Percentiles rank a stretch among this genome's conserved stretches.
Evolutionary conservation across 2,888 invertebrate species (phyloP).

Genomic region (Leptura quadrifasciata): DNA sequence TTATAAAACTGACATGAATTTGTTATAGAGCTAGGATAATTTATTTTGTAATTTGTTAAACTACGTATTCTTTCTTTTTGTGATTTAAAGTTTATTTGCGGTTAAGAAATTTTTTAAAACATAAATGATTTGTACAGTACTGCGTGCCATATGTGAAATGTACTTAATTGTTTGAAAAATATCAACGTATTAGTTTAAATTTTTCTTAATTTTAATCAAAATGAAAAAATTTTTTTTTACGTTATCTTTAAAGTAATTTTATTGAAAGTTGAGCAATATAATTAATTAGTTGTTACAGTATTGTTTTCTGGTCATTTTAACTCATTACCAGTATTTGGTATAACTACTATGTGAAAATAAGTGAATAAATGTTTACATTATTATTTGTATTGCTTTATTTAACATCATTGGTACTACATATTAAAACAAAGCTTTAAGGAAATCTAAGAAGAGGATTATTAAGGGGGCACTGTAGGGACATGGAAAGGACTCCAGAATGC

Average conservation of each 20-base stretch:
- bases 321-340: constrained; percentile 26
- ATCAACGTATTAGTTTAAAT: constrained; percentile 33
- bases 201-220: constrained; percentile 12
- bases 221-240: constrained; percentile 5
- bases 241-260: constrained; percentile 8
- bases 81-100: constrained; percentile 32
- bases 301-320: constrained; percentile 52
- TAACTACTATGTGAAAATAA: constrained; percentile 18
- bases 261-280: constrained; percentile 20
- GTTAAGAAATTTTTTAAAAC: constrained; percentile 12
- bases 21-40: constrained; percentile 47
- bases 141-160: constrained; percentile 45
- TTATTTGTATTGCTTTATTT: constrained; percentile 27
- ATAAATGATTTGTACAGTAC: constrained; percentile 38
- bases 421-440: background rate
- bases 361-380: constrained; percentile 37
- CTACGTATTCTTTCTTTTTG: constrained; percentile 37
- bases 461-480: too few relatives aligned
- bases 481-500: too few relatives aligned
- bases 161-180: constrained; percentile 42
- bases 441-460: too few relatives aligned
- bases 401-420: background rate
- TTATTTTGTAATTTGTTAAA: constrained; percentile 48
- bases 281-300: constrained; percentile 39
- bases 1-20: constrained; percentile 18